Evolutionary conservation across 35 echinoderm and acorn worm genomes (phyloP).

Genomic region (Lytechinus pictus): DNA sequence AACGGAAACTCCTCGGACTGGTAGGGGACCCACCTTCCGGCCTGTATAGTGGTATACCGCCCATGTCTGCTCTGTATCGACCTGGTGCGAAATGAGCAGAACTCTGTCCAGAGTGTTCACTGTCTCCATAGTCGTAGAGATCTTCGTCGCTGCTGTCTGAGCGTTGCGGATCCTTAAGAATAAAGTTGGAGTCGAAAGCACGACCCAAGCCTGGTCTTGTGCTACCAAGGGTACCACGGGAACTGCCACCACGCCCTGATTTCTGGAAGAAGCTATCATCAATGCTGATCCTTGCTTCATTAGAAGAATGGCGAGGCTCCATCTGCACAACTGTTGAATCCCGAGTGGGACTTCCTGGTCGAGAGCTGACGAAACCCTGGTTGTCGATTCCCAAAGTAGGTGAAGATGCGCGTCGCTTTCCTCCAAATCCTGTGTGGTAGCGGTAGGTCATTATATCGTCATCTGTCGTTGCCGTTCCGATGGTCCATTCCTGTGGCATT

Average conservation of each 20-base stretch:
- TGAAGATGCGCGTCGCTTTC: constrained; percentile 1
- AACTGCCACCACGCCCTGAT: neutral
- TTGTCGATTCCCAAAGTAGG: constrained; percentile 31
- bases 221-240: constrained; percentile 8
- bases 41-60: constrained; percentile 8
- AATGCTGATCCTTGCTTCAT: constrained; percentile 27
- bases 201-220: neutral
- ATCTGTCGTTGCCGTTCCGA: constrained; percentile 35
- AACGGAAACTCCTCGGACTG: constrained; percentile 38
- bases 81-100: neutral
- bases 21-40: constrained; percentile 6
- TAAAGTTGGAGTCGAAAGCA: constrained; percentile 7
- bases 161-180: constrained; percentile 22
- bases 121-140: constrained; percentile 43
- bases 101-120: constrained; percentile 24
- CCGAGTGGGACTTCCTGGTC: constrained; percentile 20
- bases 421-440: constrained; percentile 37
- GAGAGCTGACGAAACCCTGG: constrained; percentile 20
- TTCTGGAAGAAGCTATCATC: neutral
- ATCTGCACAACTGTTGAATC: constrained; percentile 35
- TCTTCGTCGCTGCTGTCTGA: constrained; percentile 49
- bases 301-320: neutral
- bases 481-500: constrained; percentile 34
- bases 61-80: constrained; percentile 24
- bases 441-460: constrained; percentile 42